A percentile compares a stretch with the other conserved stretches of the same genome.
These are phyloP conservation scores for Channa striata DNA, from an alignment of 2,797 vertebrate species.

Conservation along the genomic window DNA sequence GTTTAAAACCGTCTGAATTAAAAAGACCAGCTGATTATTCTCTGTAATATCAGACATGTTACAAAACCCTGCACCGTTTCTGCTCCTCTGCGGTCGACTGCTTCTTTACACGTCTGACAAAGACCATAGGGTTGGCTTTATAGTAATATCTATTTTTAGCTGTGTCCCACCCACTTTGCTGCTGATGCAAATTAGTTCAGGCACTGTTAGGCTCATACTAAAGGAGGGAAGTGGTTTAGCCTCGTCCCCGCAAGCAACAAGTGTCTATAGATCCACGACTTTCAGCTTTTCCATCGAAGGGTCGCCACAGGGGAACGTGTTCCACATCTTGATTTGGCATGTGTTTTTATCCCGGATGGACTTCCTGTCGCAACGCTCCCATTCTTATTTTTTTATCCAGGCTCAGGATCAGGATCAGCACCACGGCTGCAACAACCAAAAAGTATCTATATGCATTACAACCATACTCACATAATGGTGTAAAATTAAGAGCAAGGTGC, in stretches of 20 bases:
- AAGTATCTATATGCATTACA: not conserved
- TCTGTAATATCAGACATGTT: not conserved
- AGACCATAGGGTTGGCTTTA: slow-evolving; percentile 19
- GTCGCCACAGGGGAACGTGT: no score
- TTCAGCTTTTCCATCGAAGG: no score
- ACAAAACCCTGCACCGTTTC: not conserved
- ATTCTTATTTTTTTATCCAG: no score
- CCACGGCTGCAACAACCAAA: no score
- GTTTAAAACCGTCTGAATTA: no score
- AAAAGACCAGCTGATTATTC: no score
- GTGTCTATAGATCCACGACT: no score
- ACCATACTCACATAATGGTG: no score
- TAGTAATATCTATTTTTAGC: slow-evolving; percentile 30
- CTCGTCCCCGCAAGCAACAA: not conserved
- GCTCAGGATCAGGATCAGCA: no score
- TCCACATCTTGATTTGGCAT: no score
- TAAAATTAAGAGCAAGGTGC: not conserved
- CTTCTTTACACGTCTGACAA: not conserved
- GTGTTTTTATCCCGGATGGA: no score
- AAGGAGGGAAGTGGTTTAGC: not conserved
- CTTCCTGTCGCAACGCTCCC: no score
- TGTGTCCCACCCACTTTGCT: slow-evolving; percentile 4
- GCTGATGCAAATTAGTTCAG: slow-evolving; percentile 44
- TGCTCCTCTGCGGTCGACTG: not conserved
- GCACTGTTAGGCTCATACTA: slow-evolving; percentile 40